Evolutionary conservation across 2,888 invertebrate species (phyloP), one percentile per base, ranked within the genome.

Genomic region (Noctua janthe): DNA sequence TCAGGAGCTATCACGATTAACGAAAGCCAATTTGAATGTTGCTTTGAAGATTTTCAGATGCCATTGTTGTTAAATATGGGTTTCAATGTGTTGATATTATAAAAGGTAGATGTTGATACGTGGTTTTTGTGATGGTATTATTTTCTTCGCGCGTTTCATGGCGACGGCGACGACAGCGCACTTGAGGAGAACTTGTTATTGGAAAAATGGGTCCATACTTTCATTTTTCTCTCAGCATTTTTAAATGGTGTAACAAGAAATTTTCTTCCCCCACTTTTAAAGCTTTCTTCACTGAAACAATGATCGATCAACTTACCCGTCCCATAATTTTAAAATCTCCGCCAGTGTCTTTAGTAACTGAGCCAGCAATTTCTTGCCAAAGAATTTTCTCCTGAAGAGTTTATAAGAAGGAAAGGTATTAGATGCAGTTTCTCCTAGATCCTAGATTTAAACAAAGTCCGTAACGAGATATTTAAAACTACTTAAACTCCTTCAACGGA

Each of bases 1-100:
- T 91, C 84, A 87, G 86, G 84, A 90, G 85, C 89, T 87, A 91
- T 91, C 86, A 84, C 89, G 91, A 92, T 94, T 92, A 92, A 93
- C 92, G 90, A 90, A 92, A 90, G 91, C 88, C 90, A 90, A 91
- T 91, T 90, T 88, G 81, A 84, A 89, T 89, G 78, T 85, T 87
- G 87, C 82, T 86, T 79, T 81, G 83, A 82, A 84, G 83, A 87
- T 82, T 73, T 64, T 76, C n/a, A n/a, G 70, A 62, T 29, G 64
- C 39, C 20, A 69, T 76, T 78, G 76, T n/a, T 79, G 47, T 56
- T 47, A 64, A 13, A 69, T 76, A 80, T 83, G 59, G 74, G 66
- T 79, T 76, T 54, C 56, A 64, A 76, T 71, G 56, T 72, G 51
- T 66, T 71, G 47, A n/a, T 43, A 51, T 43, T 43, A 7, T 56